A percentile compares a stretch with the other conserved stretches of the same genome.
Evolutionary conservation across 2,113 vertebrate species (phyloP).

Genomic region (Procavia capensis): DNA sequence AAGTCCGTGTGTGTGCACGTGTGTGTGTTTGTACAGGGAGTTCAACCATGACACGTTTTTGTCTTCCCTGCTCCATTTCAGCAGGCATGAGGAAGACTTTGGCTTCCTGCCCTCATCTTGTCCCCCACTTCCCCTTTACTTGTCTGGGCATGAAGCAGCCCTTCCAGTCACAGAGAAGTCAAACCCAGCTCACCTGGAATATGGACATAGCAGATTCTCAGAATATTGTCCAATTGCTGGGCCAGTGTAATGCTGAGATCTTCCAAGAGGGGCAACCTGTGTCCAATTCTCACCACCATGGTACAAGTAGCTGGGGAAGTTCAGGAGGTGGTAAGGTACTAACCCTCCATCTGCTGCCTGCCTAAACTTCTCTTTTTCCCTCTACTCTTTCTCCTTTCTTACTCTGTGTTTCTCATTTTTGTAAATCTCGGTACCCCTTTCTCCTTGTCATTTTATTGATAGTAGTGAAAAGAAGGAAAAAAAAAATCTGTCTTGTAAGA

Average conservation of each 20-base stretch:
- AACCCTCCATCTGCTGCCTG: not conserved
- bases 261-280: constrained; percentile 84
- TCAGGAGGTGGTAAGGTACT: constrained; percentile 86
- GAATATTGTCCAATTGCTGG: constrained; percentile 85
- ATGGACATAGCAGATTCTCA: constrained; percentile 85
- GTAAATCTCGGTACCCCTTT: not conserved
- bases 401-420: not conserved
- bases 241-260: constrained; percentile 89
- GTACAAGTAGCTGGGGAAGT: constrained; percentile 84
- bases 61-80: not conserved
- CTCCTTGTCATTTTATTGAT: not conserved
- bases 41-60: not conserved
- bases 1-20: not conserved
- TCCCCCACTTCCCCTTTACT: constrained; percentile 65
- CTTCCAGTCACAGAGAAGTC: constrained; percentile 90
- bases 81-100: not conserved
- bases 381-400: not conserved
- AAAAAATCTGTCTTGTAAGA: too few relatives aligned
- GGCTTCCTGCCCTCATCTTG: not conserved
- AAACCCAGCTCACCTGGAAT: constrained; percentile 88
- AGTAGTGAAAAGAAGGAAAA: not conserved
- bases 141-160: constrained; percentile 85
- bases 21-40: not conserved
- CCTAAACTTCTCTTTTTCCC: not conserved
- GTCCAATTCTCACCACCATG: constrained; percentile 81